Evolutionary conservation across 2,113 vertebrate genomes (phyloP), one percentile per base, ranked within the genome.

Genomic region (Pachypanchax playfairii): DNA sequence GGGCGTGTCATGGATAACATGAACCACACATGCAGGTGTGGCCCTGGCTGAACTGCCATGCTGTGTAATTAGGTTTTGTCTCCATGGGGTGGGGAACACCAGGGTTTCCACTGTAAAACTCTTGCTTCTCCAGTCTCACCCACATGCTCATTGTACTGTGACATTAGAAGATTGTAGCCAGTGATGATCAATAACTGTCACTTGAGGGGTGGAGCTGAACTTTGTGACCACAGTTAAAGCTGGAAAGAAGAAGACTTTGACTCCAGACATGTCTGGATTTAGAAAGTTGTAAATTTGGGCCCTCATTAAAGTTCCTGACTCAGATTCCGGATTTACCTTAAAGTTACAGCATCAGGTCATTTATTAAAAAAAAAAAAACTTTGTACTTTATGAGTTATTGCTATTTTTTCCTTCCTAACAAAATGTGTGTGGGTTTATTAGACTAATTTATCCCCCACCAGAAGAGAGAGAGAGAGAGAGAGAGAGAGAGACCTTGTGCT

Each of bases 21-120:
- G 28, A 82, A 73, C 75, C 78, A 1, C 79, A 67, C 49, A 18
- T 14, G 60, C 82, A 77, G 87, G 85, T 82, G 87, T 80, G 83
- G 83, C 66, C 70, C 38, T 58, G 24, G 5, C 51, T 57, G 53
- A 35, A 66, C 61, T 43, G 55, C 51, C 70, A 69, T 21, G 52
- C 57, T 68, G 64, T 84, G 82, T 79, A 77, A 77, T 85, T 80
- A 80, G 46, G 47, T 63, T 63, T 55, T 41, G 3, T 53, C 39
- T 58, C 20, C 38, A 17, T 0, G 20, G 55, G 59, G 70, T 2
- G 33, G 39, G 51, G 55, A 33, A 20, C 66, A 64, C 58, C 43
- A 54, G 26, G 48, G 69, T 61, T 77, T 73, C 51, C 20, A 4
- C 55, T 48, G 51, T 55, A 52, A 68, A 56, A 57, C 22, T n/a